phyloP scores from a whole-genome alignment of 2,797 vertebrate species.

The Hemibagrus guttatus region DNA sequence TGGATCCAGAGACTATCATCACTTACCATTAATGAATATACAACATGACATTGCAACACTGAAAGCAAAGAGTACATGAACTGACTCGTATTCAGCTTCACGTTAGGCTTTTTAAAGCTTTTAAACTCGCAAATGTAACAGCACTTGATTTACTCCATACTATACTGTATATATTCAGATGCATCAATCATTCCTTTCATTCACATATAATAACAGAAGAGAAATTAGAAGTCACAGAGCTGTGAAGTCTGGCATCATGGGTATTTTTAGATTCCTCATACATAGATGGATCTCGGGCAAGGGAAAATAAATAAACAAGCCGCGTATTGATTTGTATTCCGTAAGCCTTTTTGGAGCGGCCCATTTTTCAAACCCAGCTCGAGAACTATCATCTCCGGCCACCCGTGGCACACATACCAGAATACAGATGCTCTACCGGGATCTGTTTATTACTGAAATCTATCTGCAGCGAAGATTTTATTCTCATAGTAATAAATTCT shows the following conservation, averaged over 20 bases:
- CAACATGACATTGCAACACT: not conserved
- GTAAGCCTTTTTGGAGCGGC: slow-evolving; percentile 57
- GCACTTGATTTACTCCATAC: not conserved
- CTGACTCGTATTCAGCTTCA: not conserved
- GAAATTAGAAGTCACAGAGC: not conserved
- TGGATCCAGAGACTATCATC: not conserved
- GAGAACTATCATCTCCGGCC: slow-evolving; percentile 60
- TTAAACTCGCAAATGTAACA: no score
- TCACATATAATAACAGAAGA: not conserved
- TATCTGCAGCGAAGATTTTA: slow-evolving; percentile 54
- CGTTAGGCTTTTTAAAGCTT: not conserved
- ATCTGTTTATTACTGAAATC: slow-evolving; percentile 59
- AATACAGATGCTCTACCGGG: slow-evolving; percentile 59
- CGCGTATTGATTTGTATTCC: slow-evolving; percentile 59
- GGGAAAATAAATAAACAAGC: slow-evolving; percentile 32
- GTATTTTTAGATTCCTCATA: slow-evolving; percentile 43
- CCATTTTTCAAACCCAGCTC: slow-evolving; percentile 62
- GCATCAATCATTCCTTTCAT: not conserved
- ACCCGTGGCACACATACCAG: slow-evolving; percentile 47
- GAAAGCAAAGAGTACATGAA: not conserved
- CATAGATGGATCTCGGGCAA: slow-evolving; percentile 14
- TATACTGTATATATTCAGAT: not conserved
- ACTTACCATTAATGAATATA: not conserved
- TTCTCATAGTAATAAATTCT: slow-evolving; percentile 41
- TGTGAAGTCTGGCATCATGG: not conserved